Conservation (phyloP, 2,797 vertebrate species). For the Sebastes dallii region DNA sequence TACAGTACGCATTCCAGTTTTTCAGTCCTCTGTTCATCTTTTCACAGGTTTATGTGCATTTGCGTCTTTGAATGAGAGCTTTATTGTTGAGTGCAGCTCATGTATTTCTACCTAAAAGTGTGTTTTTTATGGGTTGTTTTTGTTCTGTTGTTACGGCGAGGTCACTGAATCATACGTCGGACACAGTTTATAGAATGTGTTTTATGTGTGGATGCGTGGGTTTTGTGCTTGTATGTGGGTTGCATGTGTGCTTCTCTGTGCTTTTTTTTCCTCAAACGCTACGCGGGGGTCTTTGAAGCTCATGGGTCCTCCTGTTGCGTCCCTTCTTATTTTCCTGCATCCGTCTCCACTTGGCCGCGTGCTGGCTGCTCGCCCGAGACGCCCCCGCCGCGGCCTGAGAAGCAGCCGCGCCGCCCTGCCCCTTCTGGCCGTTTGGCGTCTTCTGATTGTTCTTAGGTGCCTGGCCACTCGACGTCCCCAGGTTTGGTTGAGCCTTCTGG, state of each 20-base stretch:
- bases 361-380: slow-evolving; percentile 77
- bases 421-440: slow-evolving; percentile 72
- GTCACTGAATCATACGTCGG: slow-evolving; percentile 58
- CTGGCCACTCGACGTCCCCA: slow-evolving; percentile 42
- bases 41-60: slow-evolving; percentile 65
- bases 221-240: slow-evolving; percentile 69
- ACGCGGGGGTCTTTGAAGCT: slow-evolving; percentile 96
- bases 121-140: slow-evolving; percentile 1
- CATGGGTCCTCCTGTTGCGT: slow-evolving; percentile 98
- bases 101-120: slow-evolving; percentile 40
- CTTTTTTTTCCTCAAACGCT: slow-evolving; percentile 86
- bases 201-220: slow-evolving; percentile 54
- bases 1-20: slow-evolving; percentile 66
- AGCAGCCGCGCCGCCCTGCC: slow-evolving; percentile 83
- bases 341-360: slow-evolving; percentile 94
- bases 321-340: slow-evolving; percentile 98
- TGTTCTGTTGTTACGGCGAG: slow-evolving; percentile 48
- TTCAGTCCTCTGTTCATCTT: slow-evolving; percentile 52
- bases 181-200: slow-evolving; percentile 58
- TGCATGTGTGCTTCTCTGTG: slow-evolving; percentile 40
- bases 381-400: slow-evolving; percentile 75
- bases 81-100: slow-evolving; percentile 20
- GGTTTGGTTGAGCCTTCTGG: slow-evolving; percentile 55
- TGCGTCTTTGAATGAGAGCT: slow-evolving; percentile 43
- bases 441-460: slow-evolving; percentile 67